Base-by-base conservation (phyloP, 2,113 vertebrate species). In the Raja brachyura region DNA sequence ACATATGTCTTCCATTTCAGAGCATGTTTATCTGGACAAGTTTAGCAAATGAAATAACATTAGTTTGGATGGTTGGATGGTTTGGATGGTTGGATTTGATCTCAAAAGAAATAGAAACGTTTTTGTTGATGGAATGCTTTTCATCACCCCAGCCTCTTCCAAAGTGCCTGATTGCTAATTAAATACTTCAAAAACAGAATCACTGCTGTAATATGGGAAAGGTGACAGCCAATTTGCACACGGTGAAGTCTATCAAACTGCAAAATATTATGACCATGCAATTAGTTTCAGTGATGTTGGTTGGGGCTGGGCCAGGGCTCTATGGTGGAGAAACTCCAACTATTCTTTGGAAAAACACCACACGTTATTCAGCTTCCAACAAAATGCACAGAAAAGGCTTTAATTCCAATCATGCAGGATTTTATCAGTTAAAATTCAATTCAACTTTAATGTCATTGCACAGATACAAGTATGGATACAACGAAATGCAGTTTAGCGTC, bases 1-100 rank as follows among this genome's bases (percentile, higher is more conserved):
- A 92, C 90, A 92, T 28, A 92, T 92, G 90, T 70, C 39, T 92
- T 73, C 68, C 10, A 39, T 39, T 54, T 73, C 66, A 54, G 39
- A 54, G 33, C 33, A 28, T 54, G 28, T 18, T 20, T 88, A 92
- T 73, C 63, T 70, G 39, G 33, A 73, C 31, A 74, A 54, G 33
- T 73, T 54, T 73, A 73, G 18, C 68, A 48, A 54, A 92, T 73
- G 68, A 92, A 70, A 73, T 48, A 13, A 25, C 68, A 73, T 92
- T 92, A 25, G 33, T 92, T 73, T 73, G 68, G 83, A 63, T n/a
- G 16, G 59, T 88, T 13, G 61, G 83, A 63, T 88, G n/a, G 33
- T 92, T 73, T 73, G 68, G 83, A 63, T n/a, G 16, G 59, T 88
- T 13, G 61, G 83, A 63, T 88, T 63, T 66, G n/a, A 88, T 66